Evolutionary conservation across 2,797 vertebrate species (phyloP).

Genomic region (Melanotaenia nigrans): DNA sequence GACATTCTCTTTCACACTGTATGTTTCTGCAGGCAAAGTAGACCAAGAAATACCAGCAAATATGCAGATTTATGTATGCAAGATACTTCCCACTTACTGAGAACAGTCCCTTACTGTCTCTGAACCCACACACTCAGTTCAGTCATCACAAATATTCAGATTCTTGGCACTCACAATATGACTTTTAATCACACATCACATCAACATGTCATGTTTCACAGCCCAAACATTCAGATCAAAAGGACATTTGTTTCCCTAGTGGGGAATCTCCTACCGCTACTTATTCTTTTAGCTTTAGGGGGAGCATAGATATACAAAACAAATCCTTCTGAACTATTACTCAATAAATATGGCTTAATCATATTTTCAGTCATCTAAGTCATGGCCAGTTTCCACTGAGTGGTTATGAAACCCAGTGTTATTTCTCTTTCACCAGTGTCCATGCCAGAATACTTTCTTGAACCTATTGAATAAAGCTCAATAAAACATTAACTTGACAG

Average conservation of each 20-base stretch:
- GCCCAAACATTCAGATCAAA: neutral
- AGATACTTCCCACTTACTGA: neutral
- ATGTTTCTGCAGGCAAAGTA: neutral
- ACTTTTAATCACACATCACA: slow-evolving; percentile 24
- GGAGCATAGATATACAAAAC: neutral
- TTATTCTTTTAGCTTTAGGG: too few relatives aligned
- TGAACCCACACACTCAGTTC: neutral
- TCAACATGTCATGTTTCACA: slow-evolving; percentile 30
- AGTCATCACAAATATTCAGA: neutral
- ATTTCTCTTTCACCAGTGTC: neutral
- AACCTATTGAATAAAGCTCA: neutral
- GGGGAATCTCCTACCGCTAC: neutral
- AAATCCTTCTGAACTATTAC: neutral
- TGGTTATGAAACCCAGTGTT: neutral
- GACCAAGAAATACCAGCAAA: neutral
- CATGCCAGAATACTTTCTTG: too few relatives aligned
- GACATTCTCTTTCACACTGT: neutral
- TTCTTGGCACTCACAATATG: neutral
- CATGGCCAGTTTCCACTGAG: too few relatives aligned
- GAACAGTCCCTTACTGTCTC: neutral
- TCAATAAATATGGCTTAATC: neutral
- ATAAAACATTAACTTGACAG: neutral
- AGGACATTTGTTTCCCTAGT: neutral
- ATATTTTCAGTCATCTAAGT: neutral
- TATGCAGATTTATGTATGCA: neutral